A percentile compares a stretch with the other conserved stretches of the same genome.
These are phyloP conservation scores for Phyllotreta striolata DNA, from an alignment of 2,888 invertebrate genomes.

Conservation along the genomic window DNA sequence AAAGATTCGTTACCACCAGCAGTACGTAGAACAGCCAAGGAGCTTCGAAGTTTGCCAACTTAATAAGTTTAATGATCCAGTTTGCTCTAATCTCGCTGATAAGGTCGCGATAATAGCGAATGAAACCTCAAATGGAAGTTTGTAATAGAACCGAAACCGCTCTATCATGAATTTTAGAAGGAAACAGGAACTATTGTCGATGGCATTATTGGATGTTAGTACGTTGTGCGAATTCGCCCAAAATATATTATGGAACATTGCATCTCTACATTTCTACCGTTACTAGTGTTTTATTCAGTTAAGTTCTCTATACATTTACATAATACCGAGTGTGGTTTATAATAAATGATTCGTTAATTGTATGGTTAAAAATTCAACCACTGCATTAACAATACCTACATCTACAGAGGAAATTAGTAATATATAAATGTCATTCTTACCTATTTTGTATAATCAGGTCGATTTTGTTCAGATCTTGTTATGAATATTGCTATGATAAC, in stretches of 20 bases:
- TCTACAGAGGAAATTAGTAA: too few relatives aligned
- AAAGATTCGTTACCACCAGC: conserved; percentile 7
- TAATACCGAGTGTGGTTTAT: too few relatives aligned
- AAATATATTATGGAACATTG: too few relatives aligned
- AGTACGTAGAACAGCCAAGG: conserved; percentile 21
- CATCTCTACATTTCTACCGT: too few relatives aligned
- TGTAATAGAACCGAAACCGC: conserved; percentile 22
- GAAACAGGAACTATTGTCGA: conserved; percentile 21
- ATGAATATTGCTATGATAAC: too few relatives aligned
- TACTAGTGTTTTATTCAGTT: too few relatives aligned
- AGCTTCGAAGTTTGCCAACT: conserved; percentile 32
- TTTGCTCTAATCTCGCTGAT: conserved; percentile 36
- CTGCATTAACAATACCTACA: too few relatives aligned
- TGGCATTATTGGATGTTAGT: conserved; percentile 19
- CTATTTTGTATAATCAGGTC: too few relatives aligned
- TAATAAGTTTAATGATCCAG: conserved; percentile 38
- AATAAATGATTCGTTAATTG: too few relatives aligned
- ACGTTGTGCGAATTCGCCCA: background rate
- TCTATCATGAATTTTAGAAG: conserved; percentile 28
- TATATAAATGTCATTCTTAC: too few relatives aligned
- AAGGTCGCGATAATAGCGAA: conserved; percentile 34
- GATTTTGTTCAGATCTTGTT: too few relatives aligned
- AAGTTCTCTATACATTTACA: background rate
- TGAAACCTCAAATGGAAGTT: conserved; percentile 35
- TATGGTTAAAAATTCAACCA: too few relatives aligned